Base-by-base conservation (phyloP, 30 jellyfish, hydroid and myxozoan genomes). In the Chrysaora quinquecirrha region DNA sequence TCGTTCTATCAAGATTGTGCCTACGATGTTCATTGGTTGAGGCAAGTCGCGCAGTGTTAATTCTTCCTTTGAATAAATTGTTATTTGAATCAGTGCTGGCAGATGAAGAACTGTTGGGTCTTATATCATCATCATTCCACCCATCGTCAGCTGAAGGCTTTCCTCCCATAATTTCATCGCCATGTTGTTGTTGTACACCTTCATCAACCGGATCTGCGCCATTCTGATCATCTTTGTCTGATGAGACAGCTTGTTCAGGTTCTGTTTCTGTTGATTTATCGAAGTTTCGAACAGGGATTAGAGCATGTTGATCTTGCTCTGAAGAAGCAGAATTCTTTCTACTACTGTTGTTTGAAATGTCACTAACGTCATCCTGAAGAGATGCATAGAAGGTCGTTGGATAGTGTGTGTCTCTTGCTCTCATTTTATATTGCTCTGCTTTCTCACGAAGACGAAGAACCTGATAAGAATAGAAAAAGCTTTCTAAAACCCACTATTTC, bases 401-500 rank as follows among this genome's bases (percentile, higher is more conserved):
- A 50, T 71, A 85, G 35, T 85, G 96, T 11, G 96, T 85, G 25
- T 74, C 89, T 25, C 90, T 65, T n/a, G 96, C 52, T 31, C 96
- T 67, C 28, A 38, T 64, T 23, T 67, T 75, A 67, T 71, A 85
- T n/a, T 70, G 34, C 38, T 76, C 84, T 1, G 96, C 96, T 34
- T 76, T 85, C 34, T 85, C 74, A 14, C 96, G 69, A 52, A 85
- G 61, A 7, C 74, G 80, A 10, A 85, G 89, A 6, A 85, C 96
- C 96, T 85, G 21, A 2, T 10, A 66, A 9, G 61, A 18, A 21
- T 10, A 48, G 30, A 48, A 61, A 49, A n/a, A n/a, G n/a, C n/a
- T n/a, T n/a, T n/a, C n/a, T n/a, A n/a, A n/a, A n/a, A n/a, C n/a
- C n/a, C n/a, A n/a, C n/a, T n/a, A n/a, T n/a, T n/a, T n/a, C n/a